A percentile compares a stretch with the other conserved stretches of the same genome.
Evolutionary conservation across 2,797 vertebrate genomes (phyloP).

Genomic region (Sebastes wilsoni): DNA sequence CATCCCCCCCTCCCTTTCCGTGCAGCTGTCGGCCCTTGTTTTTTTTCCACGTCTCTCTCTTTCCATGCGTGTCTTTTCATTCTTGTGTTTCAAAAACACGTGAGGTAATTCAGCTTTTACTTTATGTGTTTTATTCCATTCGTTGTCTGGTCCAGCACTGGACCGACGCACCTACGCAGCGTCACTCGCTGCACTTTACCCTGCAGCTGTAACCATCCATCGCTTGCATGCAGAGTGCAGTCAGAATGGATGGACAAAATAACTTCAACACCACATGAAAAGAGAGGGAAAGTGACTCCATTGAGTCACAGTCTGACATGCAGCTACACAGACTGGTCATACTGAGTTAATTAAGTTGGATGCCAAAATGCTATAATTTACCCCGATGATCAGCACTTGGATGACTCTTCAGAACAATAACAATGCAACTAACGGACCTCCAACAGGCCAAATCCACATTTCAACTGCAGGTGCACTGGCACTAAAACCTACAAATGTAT

Average conservation of each 20-base stretch:
- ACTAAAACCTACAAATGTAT: neutral
- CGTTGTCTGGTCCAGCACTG: neutral
- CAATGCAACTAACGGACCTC: neutral
- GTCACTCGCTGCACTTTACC: neutral
- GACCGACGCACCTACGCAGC: neutral
- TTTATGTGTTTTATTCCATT: constrained; percentile 9
- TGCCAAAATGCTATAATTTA: constrained; percentile 3
- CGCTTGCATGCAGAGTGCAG: neutral
- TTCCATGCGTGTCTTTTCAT: constrained; percentile 55
- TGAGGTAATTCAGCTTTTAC: constrained; percentile 48
- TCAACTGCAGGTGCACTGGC: constrained; percentile 23
- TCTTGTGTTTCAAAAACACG: constrained; percentile 76
- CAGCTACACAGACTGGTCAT: neutral
- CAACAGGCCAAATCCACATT: neutral
- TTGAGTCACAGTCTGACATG: constrained; percentile 23
- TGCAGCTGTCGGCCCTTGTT: constrained; percentile 78
- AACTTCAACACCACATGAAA: constrained; percentile 1
- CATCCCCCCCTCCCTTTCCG: constrained; percentile 36
- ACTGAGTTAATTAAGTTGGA: constrained; percentile 4
- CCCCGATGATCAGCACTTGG: neutral
- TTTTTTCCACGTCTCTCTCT: constrained; percentile 49
- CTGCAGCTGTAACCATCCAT: constrained; percentile 2
- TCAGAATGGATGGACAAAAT: neutral
- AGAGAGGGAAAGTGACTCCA: neutral
- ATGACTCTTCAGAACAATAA: constrained; percentile 4